A percentile compares a stretch with the other conserved stretches of the same genome.
Conservation (phyloP, 1,140 invertebrate species). For the Drosophila nigrodunni region DNA sequence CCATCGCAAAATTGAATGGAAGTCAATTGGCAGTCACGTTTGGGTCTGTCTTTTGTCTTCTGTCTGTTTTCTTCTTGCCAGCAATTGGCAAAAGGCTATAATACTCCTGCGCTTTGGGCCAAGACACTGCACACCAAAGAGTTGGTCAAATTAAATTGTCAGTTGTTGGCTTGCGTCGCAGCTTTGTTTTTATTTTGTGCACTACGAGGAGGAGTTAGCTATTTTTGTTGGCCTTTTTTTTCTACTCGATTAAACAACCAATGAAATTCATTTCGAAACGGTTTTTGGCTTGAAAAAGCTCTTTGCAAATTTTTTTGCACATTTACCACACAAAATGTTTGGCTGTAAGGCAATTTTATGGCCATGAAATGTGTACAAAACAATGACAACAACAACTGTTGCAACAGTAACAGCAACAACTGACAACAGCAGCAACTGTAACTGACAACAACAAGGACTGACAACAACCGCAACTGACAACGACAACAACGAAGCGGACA, state of each 20-base stretch:
- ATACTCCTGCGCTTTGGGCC: conserved; percentile 3
- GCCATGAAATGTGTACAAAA: conserved; percentile 70
- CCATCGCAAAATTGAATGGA: conserved; percentile 77
- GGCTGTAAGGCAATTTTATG: conserved; percentile 50
- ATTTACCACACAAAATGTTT: conserved; percentile 26
- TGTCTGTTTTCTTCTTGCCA: neutral
- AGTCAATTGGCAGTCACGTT: conserved; percentile 82
- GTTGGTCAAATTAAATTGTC: conserved; percentile 78
- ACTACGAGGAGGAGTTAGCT: conserved; percentile 32
- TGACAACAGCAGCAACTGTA: conserved; percentile 42
- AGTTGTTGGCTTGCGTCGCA: conserved; percentile 26
- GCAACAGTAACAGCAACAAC: conserved; percentile 34
- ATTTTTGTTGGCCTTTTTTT: conserved; percentile 24
- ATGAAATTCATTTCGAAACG: conserved; percentile 68
- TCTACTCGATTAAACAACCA: conserved; percentile 45
- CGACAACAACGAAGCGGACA: conserved; percentile 5
- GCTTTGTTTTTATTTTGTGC: neutral
- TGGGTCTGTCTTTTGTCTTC: conserved; percentile 30
- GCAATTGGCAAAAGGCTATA: neutral
- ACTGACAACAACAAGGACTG: conserved; percentile 39
- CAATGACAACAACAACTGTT: conserved; percentile 62
- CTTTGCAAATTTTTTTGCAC: conserved; percentile 14
- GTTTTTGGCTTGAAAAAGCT: conserved; percentile 2
- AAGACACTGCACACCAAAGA: neutral
- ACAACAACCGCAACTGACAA: conserved; percentile 19